Conservation (phyloP, 1,140 invertebrate species). For the Penaeus japonicus region DNA sequence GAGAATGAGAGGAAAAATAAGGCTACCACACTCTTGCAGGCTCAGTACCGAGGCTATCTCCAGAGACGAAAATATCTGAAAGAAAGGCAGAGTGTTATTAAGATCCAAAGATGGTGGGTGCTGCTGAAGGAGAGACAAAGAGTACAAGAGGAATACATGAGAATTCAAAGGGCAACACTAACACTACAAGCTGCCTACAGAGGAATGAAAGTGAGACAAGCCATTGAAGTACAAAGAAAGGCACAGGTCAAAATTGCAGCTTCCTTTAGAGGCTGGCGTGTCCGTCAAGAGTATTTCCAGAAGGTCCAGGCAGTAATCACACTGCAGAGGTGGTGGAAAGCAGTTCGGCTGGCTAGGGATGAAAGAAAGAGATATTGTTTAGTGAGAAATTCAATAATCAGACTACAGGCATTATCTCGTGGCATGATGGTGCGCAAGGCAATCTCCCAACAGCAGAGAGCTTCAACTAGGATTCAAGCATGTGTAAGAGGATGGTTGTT, state of each 20-base stretch:
- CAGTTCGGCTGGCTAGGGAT: neutral
- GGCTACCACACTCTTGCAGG: slow-evolving; percentile 25
- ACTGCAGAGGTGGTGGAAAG: slow-evolving; percentile 43
- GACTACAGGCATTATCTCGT: neutral
- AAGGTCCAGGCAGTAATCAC: neutral
- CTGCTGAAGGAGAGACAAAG: no score
- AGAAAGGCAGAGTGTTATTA: neutral
- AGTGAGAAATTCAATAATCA: neutral
- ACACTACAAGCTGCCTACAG: neutral
- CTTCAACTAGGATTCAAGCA: neutral
- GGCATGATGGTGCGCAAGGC: neutral
- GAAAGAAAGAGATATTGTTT: neutral
- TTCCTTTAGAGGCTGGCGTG: slow-evolving; percentile 9
- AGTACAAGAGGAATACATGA: neutral
- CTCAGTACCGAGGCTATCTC: neutral
- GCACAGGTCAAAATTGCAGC: slow-evolving; percentile 13
- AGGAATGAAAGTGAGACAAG: neutral
- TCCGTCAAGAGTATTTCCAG: neutral
- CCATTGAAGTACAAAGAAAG: neutral
- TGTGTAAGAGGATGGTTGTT: neutral
- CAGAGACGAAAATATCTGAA: neutral
- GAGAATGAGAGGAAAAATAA: neutral
- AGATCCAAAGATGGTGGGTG: slow-evolving; percentile 31
- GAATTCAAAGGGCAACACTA: no score
- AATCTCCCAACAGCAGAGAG: neutral